Percentiles rank a stretch among this genome's conserved stretches.
These are phyloP conservation scores for Montipora sp. DNA, from an alignment of 64 coral and sea anemone genomes.

Conservation along the genomic window DNA sequence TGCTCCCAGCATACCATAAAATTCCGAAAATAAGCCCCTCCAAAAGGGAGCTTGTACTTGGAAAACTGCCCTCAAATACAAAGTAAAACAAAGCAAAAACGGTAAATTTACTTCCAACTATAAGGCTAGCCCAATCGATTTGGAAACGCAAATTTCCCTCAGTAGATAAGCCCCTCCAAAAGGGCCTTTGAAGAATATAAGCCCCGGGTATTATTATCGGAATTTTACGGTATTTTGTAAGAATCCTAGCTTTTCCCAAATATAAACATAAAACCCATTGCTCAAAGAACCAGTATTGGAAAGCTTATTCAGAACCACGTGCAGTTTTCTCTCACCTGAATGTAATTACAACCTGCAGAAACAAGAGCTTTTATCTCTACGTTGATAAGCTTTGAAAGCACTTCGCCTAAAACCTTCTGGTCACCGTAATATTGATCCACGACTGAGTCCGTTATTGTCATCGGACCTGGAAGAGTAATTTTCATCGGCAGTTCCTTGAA, in stretches of 20 bases:
- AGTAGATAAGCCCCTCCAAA: no score
- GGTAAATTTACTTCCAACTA: no score
- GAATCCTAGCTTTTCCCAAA: neutral
- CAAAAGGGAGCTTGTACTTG: no score
- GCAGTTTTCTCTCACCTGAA: slow-evolving; percentile 68
- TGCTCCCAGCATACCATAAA: no score
- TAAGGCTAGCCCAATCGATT: neutral
- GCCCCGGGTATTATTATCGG: no score
- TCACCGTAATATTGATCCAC: slow-evolving; percentile 70
- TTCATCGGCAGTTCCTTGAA: slow-evolving; percentile 57
- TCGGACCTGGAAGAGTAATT: slow-evolving; percentile 79
- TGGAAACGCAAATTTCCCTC: no score
- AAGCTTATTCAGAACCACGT: neutral
- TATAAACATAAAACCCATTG: neutral
- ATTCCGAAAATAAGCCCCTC: no score
- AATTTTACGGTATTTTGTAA: no score
- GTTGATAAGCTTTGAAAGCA: slow-evolving; percentile 66
- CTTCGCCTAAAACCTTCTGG: slow-evolving; percentile 13
- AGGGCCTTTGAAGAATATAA: no score
- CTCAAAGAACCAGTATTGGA: no score
- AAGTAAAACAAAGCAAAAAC: no score
- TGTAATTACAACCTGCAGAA: slow-evolving; percentile 78
- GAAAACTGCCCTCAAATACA: no score
- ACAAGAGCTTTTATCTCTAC: slow-evolving; percentile 70
- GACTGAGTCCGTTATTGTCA: slow-evolving; percentile 77